phyloP scores from a whole-genome alignment of 2,797 vertebrate species.

The Myioborus melanocephalus region DNA sequence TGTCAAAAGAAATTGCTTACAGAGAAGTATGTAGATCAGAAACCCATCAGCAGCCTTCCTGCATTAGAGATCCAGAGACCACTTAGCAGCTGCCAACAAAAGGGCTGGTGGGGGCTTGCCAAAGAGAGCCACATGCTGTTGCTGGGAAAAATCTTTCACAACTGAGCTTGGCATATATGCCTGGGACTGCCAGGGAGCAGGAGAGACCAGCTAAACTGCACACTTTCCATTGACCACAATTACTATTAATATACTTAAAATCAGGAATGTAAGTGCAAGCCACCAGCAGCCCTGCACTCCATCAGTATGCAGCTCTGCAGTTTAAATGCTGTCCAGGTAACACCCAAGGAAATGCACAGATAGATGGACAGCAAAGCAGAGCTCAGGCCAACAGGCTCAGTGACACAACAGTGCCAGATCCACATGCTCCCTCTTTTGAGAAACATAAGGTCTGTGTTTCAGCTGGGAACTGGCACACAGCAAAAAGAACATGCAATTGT shows the following conservation, averaged over 20 bases:
- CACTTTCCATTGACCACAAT: background rate
- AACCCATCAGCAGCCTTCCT: background rate
- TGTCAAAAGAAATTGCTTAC: constrained; percentile 42
- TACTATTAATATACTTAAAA: background rate
- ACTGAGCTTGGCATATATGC: constrained; percentile 8
- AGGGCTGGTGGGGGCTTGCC: background rate
- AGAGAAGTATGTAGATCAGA: constrained; percentile 15
- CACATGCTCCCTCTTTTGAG: background rate
- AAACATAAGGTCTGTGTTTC: background rate
- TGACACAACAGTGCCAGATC: background rate
- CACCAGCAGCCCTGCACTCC: background rate
- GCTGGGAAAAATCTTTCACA: constrained; percentile 63
- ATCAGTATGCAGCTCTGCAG: background rate
- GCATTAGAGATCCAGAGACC: constrained; percentile 15
- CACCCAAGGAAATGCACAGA: background rate
- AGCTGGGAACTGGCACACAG: background rate
- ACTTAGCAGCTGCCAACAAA: constrained; percentile 33
- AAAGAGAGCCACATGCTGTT: background rate
- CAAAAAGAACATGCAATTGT: background rate
- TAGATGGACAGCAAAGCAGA: background rate
- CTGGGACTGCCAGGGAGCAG: background rate
- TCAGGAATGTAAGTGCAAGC: background rate
- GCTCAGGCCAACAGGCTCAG: background rate
- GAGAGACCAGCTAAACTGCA: background rate
- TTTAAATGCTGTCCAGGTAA: background rate